Percentiles rank a stretch among this genome's conserved stretches.
Evolutionary conservation across 2,797 vertebrate genomes (phyloP).

Genomic region (Cryptoprocta ferox): DNA sequence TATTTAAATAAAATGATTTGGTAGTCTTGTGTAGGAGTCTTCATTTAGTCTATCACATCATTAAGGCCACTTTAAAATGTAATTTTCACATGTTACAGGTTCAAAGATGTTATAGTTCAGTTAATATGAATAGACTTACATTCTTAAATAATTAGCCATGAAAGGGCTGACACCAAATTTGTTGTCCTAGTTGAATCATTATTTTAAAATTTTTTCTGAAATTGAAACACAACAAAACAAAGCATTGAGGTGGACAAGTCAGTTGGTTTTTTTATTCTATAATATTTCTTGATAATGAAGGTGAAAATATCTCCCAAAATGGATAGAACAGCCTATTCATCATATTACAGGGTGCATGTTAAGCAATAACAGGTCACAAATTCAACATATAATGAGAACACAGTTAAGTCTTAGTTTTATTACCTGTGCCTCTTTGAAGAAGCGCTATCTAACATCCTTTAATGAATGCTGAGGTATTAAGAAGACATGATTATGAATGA

Average conservation of each 20-base stretch:
- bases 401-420: not conserved
- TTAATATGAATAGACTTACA: not conserved
- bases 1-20: not conserved
- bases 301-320: not conserved
- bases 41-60: not conserved
- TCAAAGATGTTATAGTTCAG: not conserved
- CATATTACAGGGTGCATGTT: not conserved
- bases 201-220: not conserved
- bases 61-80: not conserved
- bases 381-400: not conserved
- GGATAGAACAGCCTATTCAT: not conserved
- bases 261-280: not conserved
- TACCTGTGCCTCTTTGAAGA: not conserved
- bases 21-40: not conserved
- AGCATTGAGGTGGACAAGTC: not conserved
- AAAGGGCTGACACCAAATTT: not conserved
- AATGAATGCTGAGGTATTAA: slow-evolving; percentile 54
- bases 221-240: not conserved
- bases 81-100: not conserved
- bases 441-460: not conserved
- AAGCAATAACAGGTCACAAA: slow-evolving; percentile 6
- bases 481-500: slow-evolving; percentile 30
- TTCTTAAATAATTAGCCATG: not conserved
- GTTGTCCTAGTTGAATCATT: not conserved
- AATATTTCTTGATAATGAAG: not conserved